Evolutionary conservation across 2,888 invertebrate species (phyloP).

Genomic region (Acrocyrtus sp.): DNA sequence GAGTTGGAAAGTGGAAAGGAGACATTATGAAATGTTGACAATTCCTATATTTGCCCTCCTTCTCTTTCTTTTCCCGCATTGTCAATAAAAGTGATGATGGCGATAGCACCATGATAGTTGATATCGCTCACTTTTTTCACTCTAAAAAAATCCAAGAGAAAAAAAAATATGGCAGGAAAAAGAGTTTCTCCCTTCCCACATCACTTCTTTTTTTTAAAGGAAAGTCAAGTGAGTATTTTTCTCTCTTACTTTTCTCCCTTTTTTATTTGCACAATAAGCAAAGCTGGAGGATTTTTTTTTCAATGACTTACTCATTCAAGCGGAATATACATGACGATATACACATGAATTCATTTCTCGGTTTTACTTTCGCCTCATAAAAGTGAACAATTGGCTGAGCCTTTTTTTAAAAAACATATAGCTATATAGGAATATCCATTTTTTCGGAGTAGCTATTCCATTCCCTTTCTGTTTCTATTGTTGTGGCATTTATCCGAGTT

Average conservation of each 20-base stretch:
- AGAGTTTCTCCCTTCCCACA: not conserved
- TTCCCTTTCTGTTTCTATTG: not conserved
- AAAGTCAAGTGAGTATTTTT: conserved; percentile 8
- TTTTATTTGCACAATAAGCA: conserved; percentile 13
- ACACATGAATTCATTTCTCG: conserved; percentile 22
- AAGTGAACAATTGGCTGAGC: not conserved
- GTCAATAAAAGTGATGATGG: too few species aligned
- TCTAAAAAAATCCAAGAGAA: not conserved
- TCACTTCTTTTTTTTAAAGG: not conserved
- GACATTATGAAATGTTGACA: conserved; percentile 14
- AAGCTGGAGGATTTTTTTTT: conserved; percentile 13
- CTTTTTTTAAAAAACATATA: too few species aligned
- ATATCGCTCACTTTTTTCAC: too few species aligned
- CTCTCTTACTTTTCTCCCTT: too few species aligned
- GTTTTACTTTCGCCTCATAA: not conserved
- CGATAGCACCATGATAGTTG: too few species aligned
- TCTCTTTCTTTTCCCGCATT: not conserved
- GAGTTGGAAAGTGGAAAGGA: not conserved
- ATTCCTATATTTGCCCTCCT: conserved; percentile 25
- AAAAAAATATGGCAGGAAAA: not conserved
- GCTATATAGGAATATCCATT: too few species aligned
- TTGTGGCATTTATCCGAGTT: not conserved
- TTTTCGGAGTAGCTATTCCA: not conserved
- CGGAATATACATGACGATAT: conserved; percentile 1
- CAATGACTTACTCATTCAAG: conserved; percentile 35